A percentile compares a stretch with the other conserved stretches of the same genome.
Evolutionary conservation across 2,113 vertebrate genomes (phyloP).

Genomic region (Halcyon senegalensis): DNA sequence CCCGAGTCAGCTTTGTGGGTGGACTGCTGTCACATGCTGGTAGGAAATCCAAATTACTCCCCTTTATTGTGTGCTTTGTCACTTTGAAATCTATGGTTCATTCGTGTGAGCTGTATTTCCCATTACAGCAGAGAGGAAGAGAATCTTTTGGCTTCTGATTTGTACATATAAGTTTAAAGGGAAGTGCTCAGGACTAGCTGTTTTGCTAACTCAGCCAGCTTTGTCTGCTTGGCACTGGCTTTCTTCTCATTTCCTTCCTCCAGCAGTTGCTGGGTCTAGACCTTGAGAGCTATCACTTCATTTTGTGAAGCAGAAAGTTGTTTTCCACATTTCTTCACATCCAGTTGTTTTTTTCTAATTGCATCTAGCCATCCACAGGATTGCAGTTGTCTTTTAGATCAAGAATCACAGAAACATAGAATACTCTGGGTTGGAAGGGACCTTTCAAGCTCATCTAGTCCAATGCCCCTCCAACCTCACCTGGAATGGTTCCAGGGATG

Average conservation of each 20-base stretch:
- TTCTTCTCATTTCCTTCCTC: not conserved
- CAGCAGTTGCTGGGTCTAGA: not conserved
- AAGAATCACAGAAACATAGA: not conserved
- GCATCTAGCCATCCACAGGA: not conserved
- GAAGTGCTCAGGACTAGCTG: not conserved
- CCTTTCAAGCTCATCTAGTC: not conserved
- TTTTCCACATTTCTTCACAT: not conserved
- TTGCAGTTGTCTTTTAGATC: not conserved
- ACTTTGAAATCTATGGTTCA: not conserved
- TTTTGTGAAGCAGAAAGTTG: not conserved
- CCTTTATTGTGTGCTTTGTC: not conserved
- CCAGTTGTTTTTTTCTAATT: not conserved
- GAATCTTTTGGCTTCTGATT: not conserved
- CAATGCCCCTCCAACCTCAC: no score
- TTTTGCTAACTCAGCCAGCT: not conserved
- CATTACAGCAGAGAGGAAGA: not conserved
- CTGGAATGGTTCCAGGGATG: no score
- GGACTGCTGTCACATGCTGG: not conserved
- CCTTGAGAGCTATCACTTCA: not conserved
- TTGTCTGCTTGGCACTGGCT: not conserved
- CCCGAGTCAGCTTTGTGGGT: not conserved
- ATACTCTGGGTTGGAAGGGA: not conserved
- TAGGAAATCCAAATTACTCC: not conserved
- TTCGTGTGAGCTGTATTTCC: not conserved
- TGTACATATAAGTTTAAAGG: not conserved